A percentile compares a stretch with the other conserved stretches of the same genome.
Conservation (phyloP, 2,113 vertebrate genomes). For the Fulica atra region DNA sequence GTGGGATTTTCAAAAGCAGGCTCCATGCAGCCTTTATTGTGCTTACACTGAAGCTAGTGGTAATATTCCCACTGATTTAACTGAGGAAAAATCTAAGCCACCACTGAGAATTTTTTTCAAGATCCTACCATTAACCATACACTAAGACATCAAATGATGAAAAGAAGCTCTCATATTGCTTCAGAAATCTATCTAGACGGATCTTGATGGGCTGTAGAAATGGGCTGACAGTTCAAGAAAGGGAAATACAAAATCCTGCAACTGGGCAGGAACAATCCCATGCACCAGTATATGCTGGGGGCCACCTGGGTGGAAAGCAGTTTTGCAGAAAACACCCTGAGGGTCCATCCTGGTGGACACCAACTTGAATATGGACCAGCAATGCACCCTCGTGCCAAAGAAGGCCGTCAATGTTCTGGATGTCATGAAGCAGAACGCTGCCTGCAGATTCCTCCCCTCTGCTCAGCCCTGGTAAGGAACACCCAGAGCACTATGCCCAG, state of each 20-base stretch:
- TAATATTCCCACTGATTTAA: not conserved
- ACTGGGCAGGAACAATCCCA: fast-evolving
- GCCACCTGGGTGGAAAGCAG: not conserved
- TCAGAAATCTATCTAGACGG: not conserved
- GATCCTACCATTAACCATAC: not conserved
- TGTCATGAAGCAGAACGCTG: not conserved
- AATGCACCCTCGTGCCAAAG: not conserved
- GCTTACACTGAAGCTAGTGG: not conserved
- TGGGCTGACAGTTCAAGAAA: not conserved
- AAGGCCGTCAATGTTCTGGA: no score
- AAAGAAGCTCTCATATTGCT: not conserved
- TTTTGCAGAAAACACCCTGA: not conserved
- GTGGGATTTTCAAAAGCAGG: not conserved
- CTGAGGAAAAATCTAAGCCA: not conserved
- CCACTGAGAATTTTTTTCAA: not conserved
- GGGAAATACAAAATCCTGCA: not conserved
- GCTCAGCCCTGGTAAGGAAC: not conserved
- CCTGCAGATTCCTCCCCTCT: not conserved
- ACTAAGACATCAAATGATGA: not conserved
- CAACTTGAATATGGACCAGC: not conserved
- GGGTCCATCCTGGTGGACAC: not conserved
- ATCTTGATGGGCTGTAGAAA: not conserved
- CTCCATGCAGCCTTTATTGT: not conserved
- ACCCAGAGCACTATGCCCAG: not conserved
- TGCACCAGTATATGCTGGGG: not conserved